A percentile compares a stretch with the other conserved stretches of the same genome.
Evolutionary conservation across 2,888 invertebrate genomes (phyloP).

Genomic region (Dioctria rufipes): DNA sequence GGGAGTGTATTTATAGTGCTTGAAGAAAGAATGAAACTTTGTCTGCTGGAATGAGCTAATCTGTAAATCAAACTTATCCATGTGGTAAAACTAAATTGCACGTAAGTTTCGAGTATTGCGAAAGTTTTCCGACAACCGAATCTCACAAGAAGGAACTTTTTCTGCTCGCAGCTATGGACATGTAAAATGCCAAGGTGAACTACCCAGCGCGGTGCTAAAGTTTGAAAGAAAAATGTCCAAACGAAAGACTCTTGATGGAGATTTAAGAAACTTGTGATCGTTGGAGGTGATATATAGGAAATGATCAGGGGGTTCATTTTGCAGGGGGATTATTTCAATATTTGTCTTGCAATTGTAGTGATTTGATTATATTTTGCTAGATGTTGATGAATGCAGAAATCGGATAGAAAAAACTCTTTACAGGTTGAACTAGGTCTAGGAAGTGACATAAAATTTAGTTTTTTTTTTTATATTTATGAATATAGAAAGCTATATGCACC

Average conservation of each 20-base stretch:
- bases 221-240: conserved; percentile 29
- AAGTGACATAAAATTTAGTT: too few species aligned
- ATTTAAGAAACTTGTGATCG: neutral
- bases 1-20: neutral
- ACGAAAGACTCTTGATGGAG: conserved; percentile 18
- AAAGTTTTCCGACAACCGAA: conserved; percentile 15
- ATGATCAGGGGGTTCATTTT: too few species aligned
- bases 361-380: too few species aligned
- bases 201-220: neutral
- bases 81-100: conserved; percentile 47
- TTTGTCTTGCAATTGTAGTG: too few species aligned
- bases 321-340: too few species aligned
- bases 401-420: too few species aligned
- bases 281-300: too few species aligned
- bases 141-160: conserved; percentile 9
- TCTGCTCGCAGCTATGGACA: neutral
- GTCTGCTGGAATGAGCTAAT: conserved; percentile 40
- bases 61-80: conserved; percentile 43
- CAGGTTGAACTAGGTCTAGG: too few species aligned
- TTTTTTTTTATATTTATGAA: too few species aligned
- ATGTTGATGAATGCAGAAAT: too few species aligned
- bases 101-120: conserved; percentile 41
- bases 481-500: too few species aligned
- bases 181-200: conserved; percentile 22
- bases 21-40: conserved; percentile 38